Evolutionary conservation across 2,113 vertebrate genomes (phyloP).

Genomic region (Ictidomys tridecemlineatus): DNA sequence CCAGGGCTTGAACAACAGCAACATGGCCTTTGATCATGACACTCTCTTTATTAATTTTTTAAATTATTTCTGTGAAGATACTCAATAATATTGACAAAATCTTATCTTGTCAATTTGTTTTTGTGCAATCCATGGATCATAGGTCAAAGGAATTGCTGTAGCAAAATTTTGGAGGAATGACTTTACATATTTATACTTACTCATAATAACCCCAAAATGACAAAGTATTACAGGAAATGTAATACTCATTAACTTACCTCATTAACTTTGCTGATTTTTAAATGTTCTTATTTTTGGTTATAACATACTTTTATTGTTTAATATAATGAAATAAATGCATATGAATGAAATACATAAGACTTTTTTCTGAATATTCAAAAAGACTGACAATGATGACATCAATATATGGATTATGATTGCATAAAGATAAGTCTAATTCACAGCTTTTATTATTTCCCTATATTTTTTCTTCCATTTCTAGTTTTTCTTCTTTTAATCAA

Average conservation of each 20-base stretch:
- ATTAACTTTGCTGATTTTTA: slow-evolving; percentile 16
- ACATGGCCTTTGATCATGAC: slow-evolving; percentile 41
- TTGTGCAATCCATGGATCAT: neutral
- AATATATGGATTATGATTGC: neutral
- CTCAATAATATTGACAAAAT: neutral
- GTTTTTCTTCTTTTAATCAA: slow-evolving; percentile 22
- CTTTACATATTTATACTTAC: neutral
- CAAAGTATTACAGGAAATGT: neutral
- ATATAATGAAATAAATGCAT: neutral
- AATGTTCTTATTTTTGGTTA: slow-evolving; percentile 14
- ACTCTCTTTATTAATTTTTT: slow-evolving; percentile 34
- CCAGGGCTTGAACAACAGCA: slow-evolving; percentile 16
- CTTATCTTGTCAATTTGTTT: neutral
- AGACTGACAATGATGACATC: neutral
- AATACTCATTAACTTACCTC: neutral
- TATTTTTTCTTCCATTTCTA: neutral
- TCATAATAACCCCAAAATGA: neutral
- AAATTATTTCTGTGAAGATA: slow-evolving; percentile 28
- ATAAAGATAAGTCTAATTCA: neutral
- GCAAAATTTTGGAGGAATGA: neutral
- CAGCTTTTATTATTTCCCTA: neutral
- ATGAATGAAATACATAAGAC: neutral
- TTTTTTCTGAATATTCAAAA: slow-evolving; percentile 35
- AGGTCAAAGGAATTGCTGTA: neutral
- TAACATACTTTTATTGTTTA: neutral